These are phyloP conservation scores for Xiphophorus hellerii DNA, from an alignment of 2,113 vertebrate species.

Conservation along the genomic window DNA sequence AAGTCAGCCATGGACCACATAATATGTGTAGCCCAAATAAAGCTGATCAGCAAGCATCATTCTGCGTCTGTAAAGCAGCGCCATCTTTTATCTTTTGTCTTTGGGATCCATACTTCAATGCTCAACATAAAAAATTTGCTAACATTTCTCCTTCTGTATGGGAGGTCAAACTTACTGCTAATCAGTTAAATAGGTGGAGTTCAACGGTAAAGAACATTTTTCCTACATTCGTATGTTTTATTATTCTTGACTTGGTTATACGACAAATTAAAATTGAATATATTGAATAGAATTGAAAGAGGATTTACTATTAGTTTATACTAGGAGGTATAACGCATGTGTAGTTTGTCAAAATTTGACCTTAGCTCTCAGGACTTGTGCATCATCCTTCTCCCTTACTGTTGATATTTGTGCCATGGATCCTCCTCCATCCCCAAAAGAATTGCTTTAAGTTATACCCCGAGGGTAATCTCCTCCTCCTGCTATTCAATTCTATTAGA, in stretches of 20 bases:
- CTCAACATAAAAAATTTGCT: not conserved
- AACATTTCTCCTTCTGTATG: not conserved
- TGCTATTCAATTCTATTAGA: constrained; percentile 49
- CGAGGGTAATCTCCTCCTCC: constrained; percentile 38
- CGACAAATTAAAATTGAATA: not conserved
- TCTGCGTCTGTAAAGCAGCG: not conserved
- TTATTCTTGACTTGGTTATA: not conserved
- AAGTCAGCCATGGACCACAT: not conserved
- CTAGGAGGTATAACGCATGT: constrained; percentile 15
- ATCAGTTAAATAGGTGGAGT: not conserved
- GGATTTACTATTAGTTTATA: not conserved
- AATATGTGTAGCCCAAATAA: not conserved
- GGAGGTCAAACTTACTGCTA: not conserved
- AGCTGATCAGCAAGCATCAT: not conserved
- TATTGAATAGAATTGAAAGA: not conserved
- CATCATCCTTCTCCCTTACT: constrained; percentile 23
- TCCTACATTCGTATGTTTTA: not conserved
- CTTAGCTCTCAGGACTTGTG: constrained; percentile 22
- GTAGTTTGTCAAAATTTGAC: constrained; percentile 27
- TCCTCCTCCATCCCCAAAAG: constrained; percentile 1
- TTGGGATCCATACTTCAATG: not conserved
- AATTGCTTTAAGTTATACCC: constrained; percentile 43
- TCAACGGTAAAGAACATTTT: not conserved
- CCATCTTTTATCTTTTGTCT: not conserved
- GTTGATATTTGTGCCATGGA: constrained; percentile 2